Evolutionary conservation across 2,888 invertebrate genomes (phyloP), one percentile per base, ranked within the genome.

Genomic region (Macrophya alboannulata): DNA sequence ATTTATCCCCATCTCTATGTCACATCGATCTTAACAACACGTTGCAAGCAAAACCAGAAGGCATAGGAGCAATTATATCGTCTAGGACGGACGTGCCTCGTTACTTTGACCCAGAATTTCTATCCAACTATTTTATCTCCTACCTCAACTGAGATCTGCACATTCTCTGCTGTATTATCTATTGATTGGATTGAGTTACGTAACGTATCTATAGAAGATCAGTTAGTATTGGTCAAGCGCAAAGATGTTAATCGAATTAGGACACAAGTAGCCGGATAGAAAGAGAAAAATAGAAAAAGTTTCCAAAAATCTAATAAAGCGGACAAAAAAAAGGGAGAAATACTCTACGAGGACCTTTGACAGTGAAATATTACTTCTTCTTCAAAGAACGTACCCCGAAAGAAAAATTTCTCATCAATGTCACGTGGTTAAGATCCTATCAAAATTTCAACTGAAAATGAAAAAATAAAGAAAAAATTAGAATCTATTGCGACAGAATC

Each of bases 91-190:
- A 81, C 81, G 21, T 59, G 59, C 21, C 62, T 81, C 62, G 81
- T 81, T 62, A 43, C 81, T 81, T 62, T 59, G 81, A 81, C 81
- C 81, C 59, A 81, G 81, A 81, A 81, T 81, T 81, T 43, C 40
- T 15, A 43, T 51, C 6, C 40, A 31, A 37, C 21, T 9, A 62
- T 81, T 43, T 43, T 45, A 25, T 45, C 21, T 45, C 74, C 45
- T 25, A 21, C 9, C 21, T 21, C 12, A 68, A 17, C 68, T 17
- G 10, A 37, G 68, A 68, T 37, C 15, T 68, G 68, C 31, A 68
- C 37, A 68, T 68, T 68, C 68, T 68, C 68, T 17, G 68, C 37
- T 1, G 68, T 37, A 68, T 68, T 15, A 37, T 68, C 68, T 37
- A 68, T 68, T 68, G 31, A 68, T 68, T 25, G 68, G 68, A 37